A percentile compares a stretch with the other conserved stretches of the same genome.
Conservation (phyloP, 64 coral and sea anemone genomes). For the Cladopsammia gracilis region DNA sequence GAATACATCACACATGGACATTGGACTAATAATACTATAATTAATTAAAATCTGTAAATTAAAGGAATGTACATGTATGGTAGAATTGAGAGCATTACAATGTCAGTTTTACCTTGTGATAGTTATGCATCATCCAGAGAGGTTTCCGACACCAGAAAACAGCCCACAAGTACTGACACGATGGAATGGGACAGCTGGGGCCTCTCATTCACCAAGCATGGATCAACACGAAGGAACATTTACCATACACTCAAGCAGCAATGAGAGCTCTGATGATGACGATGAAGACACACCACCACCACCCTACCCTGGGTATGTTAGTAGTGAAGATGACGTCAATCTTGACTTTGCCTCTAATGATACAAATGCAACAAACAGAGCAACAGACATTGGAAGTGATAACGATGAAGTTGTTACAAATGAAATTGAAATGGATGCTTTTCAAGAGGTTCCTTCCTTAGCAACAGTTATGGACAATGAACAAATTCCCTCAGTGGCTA, state of each 20-base stretch:
- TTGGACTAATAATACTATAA: too few relatives aligned
- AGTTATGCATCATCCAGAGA: slow-evolving; percentile 35
- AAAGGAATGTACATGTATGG: not conserved
- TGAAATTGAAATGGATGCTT: not conserved
- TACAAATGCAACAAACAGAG: slow-evolving; percentile 3
- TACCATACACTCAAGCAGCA: not conserved
- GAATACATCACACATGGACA: too few relatives aligned
- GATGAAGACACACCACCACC: slow-evolving; percentile 3
- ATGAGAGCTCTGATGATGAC: slow-evolving; percentile 31
- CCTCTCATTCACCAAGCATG: not conserved
- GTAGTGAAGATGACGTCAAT: not conserved
- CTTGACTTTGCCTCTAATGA: not conserved
- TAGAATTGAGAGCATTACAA: not conserved
- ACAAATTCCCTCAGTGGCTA: not conserved
- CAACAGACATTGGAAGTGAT: not conserved
- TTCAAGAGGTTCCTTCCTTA: not conserved
- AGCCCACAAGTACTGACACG: not conserved
- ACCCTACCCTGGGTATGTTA: slow-evolving; percentile 22
- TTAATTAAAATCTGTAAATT: not conserved
- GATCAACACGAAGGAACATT: not conserved
- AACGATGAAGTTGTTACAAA: not conserved
- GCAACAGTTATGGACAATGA: not conserved
- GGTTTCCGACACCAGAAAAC: slow-evolving; percentile 22
- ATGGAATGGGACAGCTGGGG: not conserved
- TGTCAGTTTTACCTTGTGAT: not conserved